Base-by-base conservation (phyloP, 2,888 invertebrate genomes). In the Hirtodrosophila trivittata region DNA sequence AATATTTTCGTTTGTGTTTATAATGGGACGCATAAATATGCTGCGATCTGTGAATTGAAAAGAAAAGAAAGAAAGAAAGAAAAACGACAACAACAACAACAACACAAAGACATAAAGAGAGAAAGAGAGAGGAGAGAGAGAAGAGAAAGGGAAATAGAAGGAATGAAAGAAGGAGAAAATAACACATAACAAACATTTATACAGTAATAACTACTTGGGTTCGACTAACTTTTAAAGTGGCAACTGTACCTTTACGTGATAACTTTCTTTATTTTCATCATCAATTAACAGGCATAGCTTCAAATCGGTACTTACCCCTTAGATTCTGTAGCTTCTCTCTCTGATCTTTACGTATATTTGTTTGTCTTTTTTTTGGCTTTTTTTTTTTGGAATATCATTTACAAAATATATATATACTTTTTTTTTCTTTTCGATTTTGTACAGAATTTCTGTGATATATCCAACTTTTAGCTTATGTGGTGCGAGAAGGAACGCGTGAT, bases 1-100 rank as follows among this genome's bases (percentile, higher is more conserved):
- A 88, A 80, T 88, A 88, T 80, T 89, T 89, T 85, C 87, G 89
- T 73, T 81, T 88, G 71, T 75, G 76, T 75, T 82, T 87, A 42
- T 84, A 82, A 77, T 87, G 86, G 77, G 88, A 82, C 65, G 86
- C 88, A 87, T 89, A 88, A 80, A 89, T 84, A 86, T 89, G 88
- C 74, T 89, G 89, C 72, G 76, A 88, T 89, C 88, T 89, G 88
- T 57, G 81, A 83, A 80, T 76, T 65, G 76, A 68, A 72, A 30
- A 72, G 66, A 68, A 70, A 66, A 66, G 54, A 77, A 52, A 47
- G 26, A 57, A 50, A 54, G 6, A 52, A 52, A 54, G 35, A 28
- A 12, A 26, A 42, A 55, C 42, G 8, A 41, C n/a, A 5, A 41
- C n/a, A 41, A 21, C 18, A 1, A 41, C 5, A 65, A 50, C 63